A percentile compares a stretch with the other conserved stretches of the same genome.
phyloP scores from a whole-genome alignment of 2,113 vertebrate genomes.

The Coracopsis vasa region DNA sequence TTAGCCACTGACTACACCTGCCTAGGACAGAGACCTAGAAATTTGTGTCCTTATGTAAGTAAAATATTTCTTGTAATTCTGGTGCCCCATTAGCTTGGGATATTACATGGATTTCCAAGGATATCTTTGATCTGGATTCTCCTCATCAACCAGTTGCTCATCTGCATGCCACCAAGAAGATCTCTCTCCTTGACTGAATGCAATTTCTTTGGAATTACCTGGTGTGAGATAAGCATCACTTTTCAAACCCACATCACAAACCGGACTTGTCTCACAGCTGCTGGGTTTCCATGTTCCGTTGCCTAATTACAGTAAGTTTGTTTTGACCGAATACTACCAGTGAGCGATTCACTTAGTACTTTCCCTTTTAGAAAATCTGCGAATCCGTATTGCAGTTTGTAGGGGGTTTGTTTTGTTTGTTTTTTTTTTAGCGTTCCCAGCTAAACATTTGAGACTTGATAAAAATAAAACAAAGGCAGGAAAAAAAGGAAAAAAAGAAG shows the following conservation, averaged over 20 bases:
- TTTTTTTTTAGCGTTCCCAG: neutral
- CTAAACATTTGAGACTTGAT: neutral
- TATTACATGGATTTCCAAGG: neutral
- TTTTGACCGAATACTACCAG: neutral
- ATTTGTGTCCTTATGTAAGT: neutral
- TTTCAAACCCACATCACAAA: neutral
- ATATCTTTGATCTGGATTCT: neutral
- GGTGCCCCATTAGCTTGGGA: neutral
- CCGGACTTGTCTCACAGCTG: neutral
- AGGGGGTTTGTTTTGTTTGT: too few species aligned
- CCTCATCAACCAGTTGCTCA: neutral
- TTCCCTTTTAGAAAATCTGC: neutral
- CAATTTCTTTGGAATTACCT: neutral
- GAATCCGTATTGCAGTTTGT: neutral
- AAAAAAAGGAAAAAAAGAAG: accelerated
- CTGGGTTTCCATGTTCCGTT: neutral
- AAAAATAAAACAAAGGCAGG: neutral
- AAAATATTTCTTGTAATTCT: neutral
- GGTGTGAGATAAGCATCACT: accelerated
- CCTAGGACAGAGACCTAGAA: neutral
- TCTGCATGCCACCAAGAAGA: neutral
- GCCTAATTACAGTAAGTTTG: conserved; percentile 7
- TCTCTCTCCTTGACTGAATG: neutral
- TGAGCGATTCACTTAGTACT: neutral
- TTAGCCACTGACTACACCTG: neutral